These are phyloP conservation scores for Adelosebastes latens DNA, from an alignment of 2,797 vertebrate genomes.

Conservation along the genomic window DNA sequence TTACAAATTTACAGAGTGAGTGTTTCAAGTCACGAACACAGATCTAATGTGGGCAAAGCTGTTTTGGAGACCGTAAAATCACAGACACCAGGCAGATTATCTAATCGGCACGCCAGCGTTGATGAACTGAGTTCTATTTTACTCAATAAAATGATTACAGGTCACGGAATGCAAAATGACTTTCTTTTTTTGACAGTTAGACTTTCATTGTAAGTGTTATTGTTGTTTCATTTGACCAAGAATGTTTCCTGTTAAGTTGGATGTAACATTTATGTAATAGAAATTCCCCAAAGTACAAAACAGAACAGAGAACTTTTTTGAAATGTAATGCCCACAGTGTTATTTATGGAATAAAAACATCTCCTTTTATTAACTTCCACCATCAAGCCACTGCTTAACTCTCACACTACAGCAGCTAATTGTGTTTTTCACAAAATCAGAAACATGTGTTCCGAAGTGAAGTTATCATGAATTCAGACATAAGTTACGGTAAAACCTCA, in stretches of 20 bases:
- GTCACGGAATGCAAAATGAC: constrained; percentile 57
- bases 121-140: constrained; percentile 64
- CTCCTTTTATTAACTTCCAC: constrained; percentile 20
- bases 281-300: constrained; percentile 13
- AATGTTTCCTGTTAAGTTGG: constrained; percentile 14
- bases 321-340: constrained; percentile 17
- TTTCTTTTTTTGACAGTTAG: neutral
- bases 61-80: constrained; percentile 69
- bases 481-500: constrained; percentile 25
- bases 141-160: constrained; percentile 69
- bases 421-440: constrained; percentile 37
- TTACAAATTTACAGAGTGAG: constrained; percentile 83
- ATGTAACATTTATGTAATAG: constrained; percentile 9
- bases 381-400: constrained; percentile 10
- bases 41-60: constrained; percentile 75
- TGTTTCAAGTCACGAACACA: constrained; percentile 86
- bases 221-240: constrained; percentile 10
- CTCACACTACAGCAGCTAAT: constrained; percentile 15
- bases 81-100: constrained; percentile 64
- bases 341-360: constrained; percentile 5
- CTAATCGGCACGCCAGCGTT: constrained; percentile 60
- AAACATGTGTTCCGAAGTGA: constrained; percentile 39
- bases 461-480: constrained; percentile 24
- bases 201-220: neutral
- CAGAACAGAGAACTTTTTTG: neutral